Base-by-base conservation (phyloP, 2,113 vertebrate genomes). In the Smithornis capensis region DNA sequence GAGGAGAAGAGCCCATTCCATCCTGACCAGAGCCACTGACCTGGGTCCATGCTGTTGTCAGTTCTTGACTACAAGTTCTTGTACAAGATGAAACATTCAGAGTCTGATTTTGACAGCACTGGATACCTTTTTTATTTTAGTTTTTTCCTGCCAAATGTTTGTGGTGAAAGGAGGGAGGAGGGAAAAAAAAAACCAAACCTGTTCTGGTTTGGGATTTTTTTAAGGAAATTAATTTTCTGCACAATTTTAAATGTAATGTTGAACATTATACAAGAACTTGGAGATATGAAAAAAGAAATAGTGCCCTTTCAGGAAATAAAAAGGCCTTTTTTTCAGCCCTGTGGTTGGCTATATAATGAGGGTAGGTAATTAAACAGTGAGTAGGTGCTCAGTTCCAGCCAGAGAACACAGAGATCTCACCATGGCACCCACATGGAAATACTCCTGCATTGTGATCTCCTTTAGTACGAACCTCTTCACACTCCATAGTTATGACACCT, bases 141-240 rank as follows among this genome's bases (percentile, higher is more conserved):
- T 82, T 60, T 77, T 22, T 4, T n/a, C 57, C 42, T 56, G 21
- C 15, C 59, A n/a, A 82, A 23, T 2, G 0, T 71, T 62, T 83
- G 4, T 47, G 29, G 49, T 19, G 19, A 60, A 25, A 14, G 19
- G 55, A 67, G 7, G 19, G 6, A 67, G 29, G 10, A 70, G 16
- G 12, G 27, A 5, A 35, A 38, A 40, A 44, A 19, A 23, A 35
- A 24, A 45, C 5, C n/a, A n/a, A n/a, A n/a, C n/a, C n/a, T 33
- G 2, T 21, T 92, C 12, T 64, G 22, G 4, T 6, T 57, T 42
- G 7, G 0, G 27, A 1, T 27, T 49, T 5, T 9, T 19, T 2
- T 0, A 45, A 50, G 23, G 22, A 69, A 80, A 44, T 71, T 25
- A 31, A 29, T 76, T 64, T 85, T 60, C 53, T 45, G 11, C 64